Conservation (phyloP, 2,888 invertebrate species). For the Papilio gigon region DNA sequence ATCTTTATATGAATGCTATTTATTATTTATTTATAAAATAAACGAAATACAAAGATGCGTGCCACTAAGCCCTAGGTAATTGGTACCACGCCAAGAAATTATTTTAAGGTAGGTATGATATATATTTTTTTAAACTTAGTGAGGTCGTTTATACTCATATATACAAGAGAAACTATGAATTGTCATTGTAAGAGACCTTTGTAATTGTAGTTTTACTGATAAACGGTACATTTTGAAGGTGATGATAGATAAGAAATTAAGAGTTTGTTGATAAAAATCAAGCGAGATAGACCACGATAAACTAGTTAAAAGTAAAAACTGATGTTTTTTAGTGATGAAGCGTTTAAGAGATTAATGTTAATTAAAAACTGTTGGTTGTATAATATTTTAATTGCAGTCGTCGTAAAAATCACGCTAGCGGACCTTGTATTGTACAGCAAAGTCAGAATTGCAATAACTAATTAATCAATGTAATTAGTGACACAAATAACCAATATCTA, state of each 20-base stretch:
- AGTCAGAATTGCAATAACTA: neutral
- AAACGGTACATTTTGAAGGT: constrained; percentile 8
- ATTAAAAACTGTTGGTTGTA: neutral
- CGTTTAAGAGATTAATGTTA: neutral
- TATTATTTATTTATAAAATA: no score
- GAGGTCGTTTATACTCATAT: no score
- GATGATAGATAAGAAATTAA: constrained; percentile 12
- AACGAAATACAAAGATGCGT: no score
- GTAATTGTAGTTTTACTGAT: neutral
- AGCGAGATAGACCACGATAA: constrained; percentile 1
- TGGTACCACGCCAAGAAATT: no score
- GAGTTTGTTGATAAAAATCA: constrained; percentile 11
- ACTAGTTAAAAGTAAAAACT: no score
- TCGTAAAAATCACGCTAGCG: neutral
- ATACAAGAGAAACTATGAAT: no score
- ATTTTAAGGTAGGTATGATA: no score
- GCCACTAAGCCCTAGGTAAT: no score
- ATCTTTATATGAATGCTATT: no score
- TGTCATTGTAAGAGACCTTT: neutral
- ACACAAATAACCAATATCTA: neutral
- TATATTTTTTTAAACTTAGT: no score
- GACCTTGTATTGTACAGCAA: neutral
- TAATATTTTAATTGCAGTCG: neutral
- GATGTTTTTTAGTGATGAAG: no score
- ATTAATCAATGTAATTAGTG: neutral